Conservation (phyloP, 2,888 invertebrate species). For the Drosophila stalkeri region DNA sequence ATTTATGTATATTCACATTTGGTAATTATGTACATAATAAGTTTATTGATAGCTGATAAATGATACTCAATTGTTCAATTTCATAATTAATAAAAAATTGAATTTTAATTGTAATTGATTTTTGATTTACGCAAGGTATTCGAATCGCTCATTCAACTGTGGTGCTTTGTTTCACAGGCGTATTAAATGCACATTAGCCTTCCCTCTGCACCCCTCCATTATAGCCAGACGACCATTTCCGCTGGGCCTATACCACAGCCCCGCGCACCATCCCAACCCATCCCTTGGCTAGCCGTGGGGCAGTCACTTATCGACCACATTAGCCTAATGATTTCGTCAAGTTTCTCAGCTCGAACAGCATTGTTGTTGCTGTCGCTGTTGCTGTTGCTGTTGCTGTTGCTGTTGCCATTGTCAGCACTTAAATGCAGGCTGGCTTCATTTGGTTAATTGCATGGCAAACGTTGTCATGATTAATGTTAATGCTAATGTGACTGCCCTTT, state of each 20-base stretch:
- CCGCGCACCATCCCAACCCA: background rate
- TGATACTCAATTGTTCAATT: constrained; percentile 29
- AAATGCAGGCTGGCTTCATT: constrained; percentile 79
- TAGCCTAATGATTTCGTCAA: constrained; percentile 74
- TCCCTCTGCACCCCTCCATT: background rate
- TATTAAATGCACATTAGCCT: constrained; percentile 70
- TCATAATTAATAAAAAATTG: constrained; percentile 59
- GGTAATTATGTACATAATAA: background rate
- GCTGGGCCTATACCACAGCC: constrained; percentile 15
- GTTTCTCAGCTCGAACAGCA: constrained; percentile 35
- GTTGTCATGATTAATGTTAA: constrained; percentile 72
- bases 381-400: background rate
- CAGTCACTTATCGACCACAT: constrained; percentile 71
- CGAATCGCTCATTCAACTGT: constrained; percentile 22
- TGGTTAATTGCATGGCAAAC: constrained; percentile 76
- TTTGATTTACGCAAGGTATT: constrained; percentile 50
- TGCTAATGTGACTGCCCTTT: constrained; percentile 54
- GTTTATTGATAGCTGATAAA: constrained; percentile 3
- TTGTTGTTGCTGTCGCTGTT: constrained; percentile 13
- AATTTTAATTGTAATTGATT: constrained; percentile 63
- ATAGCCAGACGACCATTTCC: background rate
- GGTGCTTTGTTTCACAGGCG: constrained; percentile 39
- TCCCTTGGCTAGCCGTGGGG: constrained; percentile 32
- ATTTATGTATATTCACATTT: background rate
- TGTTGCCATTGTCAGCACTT: constrained; percentile 67